Evolutionary conservation across 2,113 vertebrate genomes (phyloP).

Genomic region (Hystrix brachyura): DNA sequence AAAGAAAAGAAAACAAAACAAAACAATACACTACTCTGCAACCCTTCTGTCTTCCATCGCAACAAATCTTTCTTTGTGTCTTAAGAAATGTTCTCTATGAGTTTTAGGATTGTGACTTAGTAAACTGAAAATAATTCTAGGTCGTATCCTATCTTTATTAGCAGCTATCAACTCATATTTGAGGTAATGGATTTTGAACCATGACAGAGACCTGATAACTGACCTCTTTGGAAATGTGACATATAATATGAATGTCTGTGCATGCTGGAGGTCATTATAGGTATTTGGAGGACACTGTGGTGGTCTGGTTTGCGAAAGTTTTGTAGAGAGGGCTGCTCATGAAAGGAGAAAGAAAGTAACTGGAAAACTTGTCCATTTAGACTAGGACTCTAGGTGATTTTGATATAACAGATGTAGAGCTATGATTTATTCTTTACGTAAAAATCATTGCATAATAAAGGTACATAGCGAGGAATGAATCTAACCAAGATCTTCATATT

Average conservation of each 20-base stretch:
- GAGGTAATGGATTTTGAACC: not conserved
- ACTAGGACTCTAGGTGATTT: not conserved
- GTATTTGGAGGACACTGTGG: not conserved
- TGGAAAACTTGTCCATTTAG: not conserved
- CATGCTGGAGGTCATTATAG: not conserved
- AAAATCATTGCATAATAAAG: not conserved
- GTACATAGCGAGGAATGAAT: not conserved
- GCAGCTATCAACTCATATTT: not conserved
- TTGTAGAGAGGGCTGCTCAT: not conserved
- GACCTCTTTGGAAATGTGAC: not conserved
- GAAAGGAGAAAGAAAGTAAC: not conserved
- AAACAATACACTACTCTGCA: no score
- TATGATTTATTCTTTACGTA: not conserved
- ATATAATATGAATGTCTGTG: not conserved
- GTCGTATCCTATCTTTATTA: not conserved
- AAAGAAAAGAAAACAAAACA: not conserved
- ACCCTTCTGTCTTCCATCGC: accelerated
- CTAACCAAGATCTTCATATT: not conserved
- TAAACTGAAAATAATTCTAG: not conserved
- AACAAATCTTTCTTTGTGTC: not conserved
- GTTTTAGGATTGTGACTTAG: not conserved
- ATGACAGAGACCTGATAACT: not conserved
- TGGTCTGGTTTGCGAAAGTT: not conserved
- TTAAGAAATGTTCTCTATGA: not conserved
- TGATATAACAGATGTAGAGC: not conserved